These are phyloP conservation scores for Aix galericulata DNA, from an alignment of 2,113 vertebrate genomes.

Conservation along the genomic window DNA sequence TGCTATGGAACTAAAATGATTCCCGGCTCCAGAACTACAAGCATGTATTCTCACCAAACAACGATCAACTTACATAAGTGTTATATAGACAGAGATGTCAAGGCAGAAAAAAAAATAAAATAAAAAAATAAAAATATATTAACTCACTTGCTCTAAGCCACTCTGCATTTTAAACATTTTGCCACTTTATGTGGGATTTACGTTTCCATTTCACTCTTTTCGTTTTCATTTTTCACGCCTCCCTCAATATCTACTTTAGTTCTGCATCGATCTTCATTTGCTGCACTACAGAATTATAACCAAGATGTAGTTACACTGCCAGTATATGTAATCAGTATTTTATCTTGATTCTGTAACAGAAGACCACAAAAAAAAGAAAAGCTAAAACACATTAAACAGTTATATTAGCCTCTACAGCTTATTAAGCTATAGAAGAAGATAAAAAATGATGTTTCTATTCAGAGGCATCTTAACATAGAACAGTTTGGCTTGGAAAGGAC, in stretches of 20 bases:
- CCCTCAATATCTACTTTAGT: neutral
- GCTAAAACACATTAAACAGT: neutral
- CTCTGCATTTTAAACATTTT: neutral
- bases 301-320: neutral
- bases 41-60: neutral
- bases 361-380: neutral
- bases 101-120: neutral
- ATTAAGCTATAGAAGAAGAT: neutral
- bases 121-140: neutral
- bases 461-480: neutral
- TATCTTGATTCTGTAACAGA: neutral
- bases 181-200: neutral
- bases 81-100: rapidly evolving
- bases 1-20: neutral
- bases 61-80: neutral
- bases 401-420: neutral
- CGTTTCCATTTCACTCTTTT: neutral
- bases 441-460: neutral
- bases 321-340: neutral
- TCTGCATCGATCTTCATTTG: neutral
- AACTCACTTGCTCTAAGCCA: neutral
- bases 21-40: neutral
- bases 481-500: neutral
- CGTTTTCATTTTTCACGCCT: neutral
- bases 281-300: neutral